phyloP scores from a whole-genome alignment of 2,113 vertebrate genomes.

The Cyrtonyx montezumae region DNA sequence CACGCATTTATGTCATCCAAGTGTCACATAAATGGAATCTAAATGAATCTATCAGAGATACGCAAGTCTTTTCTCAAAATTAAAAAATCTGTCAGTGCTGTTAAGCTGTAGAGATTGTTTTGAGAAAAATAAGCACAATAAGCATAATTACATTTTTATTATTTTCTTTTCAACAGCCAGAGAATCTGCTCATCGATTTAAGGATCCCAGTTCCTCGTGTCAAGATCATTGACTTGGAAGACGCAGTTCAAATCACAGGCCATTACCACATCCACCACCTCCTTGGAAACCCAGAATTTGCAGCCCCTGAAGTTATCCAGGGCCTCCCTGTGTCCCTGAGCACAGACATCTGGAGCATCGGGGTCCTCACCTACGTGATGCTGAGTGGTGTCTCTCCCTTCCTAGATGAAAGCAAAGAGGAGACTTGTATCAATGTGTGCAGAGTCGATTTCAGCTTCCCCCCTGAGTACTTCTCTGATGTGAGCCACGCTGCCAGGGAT shows the following conservation, averaged over 20 bases:
- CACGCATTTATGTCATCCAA: background rate
- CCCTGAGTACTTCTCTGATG: slow-evolving; percentile 87
- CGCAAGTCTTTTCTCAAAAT: background rate
- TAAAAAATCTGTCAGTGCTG: background rate
- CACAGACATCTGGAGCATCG: slow-evolving; percentile 94
- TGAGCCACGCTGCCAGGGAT: slow-evolving; percentile 92
- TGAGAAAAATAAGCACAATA: background rate
- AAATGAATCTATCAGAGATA: background rate
- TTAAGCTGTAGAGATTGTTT: background rate
- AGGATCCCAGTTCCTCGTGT: slow-evolving; percentile 87
- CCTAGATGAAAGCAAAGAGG: slow-evolving; percentile 95
- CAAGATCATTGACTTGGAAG: slow-evolving; percentile 94
- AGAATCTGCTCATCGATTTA: slow-evolving; percentile 95
- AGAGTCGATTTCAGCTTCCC: slow-evolving; percentile 97
- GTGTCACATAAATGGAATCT: background rate
- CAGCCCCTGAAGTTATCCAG: slow-evolving; percentile 94
- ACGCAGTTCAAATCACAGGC: slow-evolving; percentile 92
- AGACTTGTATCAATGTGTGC: slow-evolving; percentile 97
- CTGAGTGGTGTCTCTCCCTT: slow-evolving; percentile 96
- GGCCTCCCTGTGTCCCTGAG: slow-evolving; percentile 91
- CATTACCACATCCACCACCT: slow-evolving; percentile 93
- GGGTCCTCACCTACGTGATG: slow-evolving; percentile 93
- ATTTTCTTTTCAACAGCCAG: slow-evolving; percentile 82
- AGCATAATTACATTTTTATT: background rate
- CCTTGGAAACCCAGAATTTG: slow-evolving; percentile 94